Conservation (phyloP, 2,888 invertebrate genomes). For the Leptothorax acervorum region DNA sequence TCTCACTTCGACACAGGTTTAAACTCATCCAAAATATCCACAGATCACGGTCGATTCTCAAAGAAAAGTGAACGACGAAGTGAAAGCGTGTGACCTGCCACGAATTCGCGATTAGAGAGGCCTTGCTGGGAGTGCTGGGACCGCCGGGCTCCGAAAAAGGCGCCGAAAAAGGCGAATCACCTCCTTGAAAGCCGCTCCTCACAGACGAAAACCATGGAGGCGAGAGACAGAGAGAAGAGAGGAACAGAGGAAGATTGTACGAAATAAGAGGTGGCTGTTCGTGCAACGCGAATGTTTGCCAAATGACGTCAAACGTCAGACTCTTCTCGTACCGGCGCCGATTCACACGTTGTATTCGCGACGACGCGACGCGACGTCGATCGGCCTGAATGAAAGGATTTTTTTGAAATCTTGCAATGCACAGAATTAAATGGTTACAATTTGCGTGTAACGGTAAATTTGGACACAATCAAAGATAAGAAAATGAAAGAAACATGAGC, state of each 20-base stretch:
- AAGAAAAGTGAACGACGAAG: conserved; percentile 58
- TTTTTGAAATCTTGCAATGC: neutral
- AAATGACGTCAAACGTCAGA: conserved; percentile 74
- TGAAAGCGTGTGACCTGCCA: conserved; percentile 71
- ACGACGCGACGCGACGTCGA: neutral
- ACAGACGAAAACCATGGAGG: conserved; percentile 31
- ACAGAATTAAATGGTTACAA: neutral
- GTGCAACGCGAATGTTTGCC: conserved; percentile 76
- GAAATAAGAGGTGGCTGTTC: conserved; percentile 62
- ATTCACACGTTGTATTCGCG: conserved; percentile 36
- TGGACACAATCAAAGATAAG: neutral
- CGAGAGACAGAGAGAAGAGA: conserved; percentile 24
- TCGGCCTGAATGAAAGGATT: neutral
- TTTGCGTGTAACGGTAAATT: neutral
- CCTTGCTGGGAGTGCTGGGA: conserved; percentile 37
- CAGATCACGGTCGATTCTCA: neutral
- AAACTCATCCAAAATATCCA: neutral
- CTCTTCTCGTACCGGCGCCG: conserved; percentile 15
- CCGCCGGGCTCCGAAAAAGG: conserved; percentile 32
- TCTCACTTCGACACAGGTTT: neutral
- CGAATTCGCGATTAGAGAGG: conserved; percentile 72
- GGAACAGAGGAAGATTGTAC: conserved; percentile 47
- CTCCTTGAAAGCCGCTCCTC: conserved; percentile 63
- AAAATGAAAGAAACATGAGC: neutral
- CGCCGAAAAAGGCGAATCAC: conserved; percentile 71